Conservation (phyloP, 2,888 invertebrate genomes). For the Ceriagrion tenellum region DNA sequence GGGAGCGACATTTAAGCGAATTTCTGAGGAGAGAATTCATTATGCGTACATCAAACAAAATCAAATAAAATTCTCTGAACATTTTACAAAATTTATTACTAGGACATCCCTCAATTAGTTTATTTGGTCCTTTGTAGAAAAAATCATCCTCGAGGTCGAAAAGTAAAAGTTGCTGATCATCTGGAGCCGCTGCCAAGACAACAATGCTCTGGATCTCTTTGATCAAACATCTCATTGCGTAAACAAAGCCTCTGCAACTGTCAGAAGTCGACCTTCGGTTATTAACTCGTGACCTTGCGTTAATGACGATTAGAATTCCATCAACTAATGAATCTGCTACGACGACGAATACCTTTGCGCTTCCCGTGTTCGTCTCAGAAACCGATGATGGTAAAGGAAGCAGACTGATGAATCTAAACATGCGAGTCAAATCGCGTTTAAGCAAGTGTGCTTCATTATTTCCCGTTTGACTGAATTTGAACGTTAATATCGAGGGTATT, state of each 20-base stretch:
- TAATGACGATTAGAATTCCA: background rate
- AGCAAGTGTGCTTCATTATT: too few species aligned
- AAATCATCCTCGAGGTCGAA: background rate
- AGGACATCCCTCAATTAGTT: background rate
- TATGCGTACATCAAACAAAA: background rate
- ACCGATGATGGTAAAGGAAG: too few species aligned
- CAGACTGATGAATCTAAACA: too few species aligned
- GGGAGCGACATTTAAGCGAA: background rate
- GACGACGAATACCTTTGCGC: too few species aligned
- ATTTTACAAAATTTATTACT: background rate
- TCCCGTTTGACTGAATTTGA: too few species aligned
- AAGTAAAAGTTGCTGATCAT: background rate
- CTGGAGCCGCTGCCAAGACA: background rate
- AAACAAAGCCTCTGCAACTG: background rate
- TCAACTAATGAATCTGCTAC: background rate
- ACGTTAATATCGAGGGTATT: too few species aligned
- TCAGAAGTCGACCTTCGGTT: background rate
- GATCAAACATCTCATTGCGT: background rate
- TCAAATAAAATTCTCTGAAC: too few species aligned
- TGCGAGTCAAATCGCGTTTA: too few species aligned
- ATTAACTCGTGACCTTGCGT: background rate
- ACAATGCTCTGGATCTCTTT: background rate
- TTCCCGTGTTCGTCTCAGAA: too few species aligned
- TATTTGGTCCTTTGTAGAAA: background rate
- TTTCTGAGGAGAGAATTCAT: background rate